Evolutionary conservation across 1,140 invertebrate species (phyloP).

Genomic region (Sipha flava): DNA sequence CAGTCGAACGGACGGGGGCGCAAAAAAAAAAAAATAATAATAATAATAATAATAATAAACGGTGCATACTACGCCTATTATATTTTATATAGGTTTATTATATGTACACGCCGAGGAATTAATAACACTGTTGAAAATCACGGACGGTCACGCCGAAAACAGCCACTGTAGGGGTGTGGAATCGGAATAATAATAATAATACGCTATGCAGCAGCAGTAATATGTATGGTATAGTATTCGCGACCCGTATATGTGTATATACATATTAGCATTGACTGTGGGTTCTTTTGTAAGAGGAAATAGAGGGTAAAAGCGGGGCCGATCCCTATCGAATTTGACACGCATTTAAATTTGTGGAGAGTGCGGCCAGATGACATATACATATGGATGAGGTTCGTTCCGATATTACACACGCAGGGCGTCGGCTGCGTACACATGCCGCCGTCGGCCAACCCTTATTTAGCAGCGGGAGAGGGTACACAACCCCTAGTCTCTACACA

Average conservation of each 20-base stretch:
- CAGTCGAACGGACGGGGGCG: neutral
- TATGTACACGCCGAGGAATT: neutral
- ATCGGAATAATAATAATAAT: neutral
- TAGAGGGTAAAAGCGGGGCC: neutral
- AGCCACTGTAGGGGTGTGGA: neutral
- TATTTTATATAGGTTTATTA: neutral
- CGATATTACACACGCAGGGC: slow-evolving; percentile 3
- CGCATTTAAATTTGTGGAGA: slow-evolving; percentile 29
- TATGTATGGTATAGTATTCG: too few species aligned
- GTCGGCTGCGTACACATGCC: neutral
- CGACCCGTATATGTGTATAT: neutral
- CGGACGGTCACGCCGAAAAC: neutral
- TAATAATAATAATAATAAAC: neutral
- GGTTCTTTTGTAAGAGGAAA: neutral
- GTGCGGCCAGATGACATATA: slow-evolving; percentile 25
- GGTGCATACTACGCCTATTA: neutral
- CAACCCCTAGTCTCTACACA: neutral
- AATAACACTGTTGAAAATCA: slow-evolving; percentile 32
- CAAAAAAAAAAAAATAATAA: neutral
- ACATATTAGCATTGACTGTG: neutral
- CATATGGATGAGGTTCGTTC: slow-evolving; percentile 31
- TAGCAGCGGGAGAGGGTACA: neutral
- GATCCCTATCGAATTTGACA: slow-evolving; percentile 32
- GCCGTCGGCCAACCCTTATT: neutral
- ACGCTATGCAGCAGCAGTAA: neutral